Conservation (phyloP, 2,888 invertebrate genomes). For the Drosophila quinaria region DNA sequence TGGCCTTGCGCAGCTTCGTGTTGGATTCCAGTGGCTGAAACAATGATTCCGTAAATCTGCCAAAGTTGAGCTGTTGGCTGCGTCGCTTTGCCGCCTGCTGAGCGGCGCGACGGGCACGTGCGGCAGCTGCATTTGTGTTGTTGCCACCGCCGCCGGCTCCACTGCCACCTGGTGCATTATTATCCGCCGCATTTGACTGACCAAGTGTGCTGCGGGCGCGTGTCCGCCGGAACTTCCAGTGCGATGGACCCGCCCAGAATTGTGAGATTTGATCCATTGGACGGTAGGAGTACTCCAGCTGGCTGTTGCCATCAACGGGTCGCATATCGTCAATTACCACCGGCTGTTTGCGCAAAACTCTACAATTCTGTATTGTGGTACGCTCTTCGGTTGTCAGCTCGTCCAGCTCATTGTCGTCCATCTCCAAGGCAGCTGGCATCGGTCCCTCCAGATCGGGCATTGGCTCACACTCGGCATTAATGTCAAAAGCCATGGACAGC, state of each 20-base stretch:
- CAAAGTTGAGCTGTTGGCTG: slow-evolving; percentile 77
- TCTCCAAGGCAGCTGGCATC: slow-evolving; percentile 77
- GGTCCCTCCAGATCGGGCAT: slow-evolving; percentile 86
- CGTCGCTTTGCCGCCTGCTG: slow-evolving; percentile 60
- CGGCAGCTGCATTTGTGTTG: slow-evolving; percentile 21
- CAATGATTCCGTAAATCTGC: slow-evolving; percentile 74
- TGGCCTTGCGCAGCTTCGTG: slow-evolving; percentile 79
- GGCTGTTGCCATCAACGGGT: slow-evolving; percentile 86
- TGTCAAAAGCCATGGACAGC: slow-evolving; percentile 88
- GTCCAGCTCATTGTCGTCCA: slow-evolving; percentile 85
- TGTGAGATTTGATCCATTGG: slow-evolving; percentile 86
- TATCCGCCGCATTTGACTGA: slow-evolving; percentile 32
- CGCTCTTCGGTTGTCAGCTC: slow-evolving; percentile 85
- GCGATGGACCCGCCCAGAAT: slow-evolving; percentile 93
- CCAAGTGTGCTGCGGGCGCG: slow-evolving; percentile 68
- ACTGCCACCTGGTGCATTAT: neutral
- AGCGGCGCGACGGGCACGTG: slow-evolving; percentile 55
- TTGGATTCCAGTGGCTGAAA: slow-evolving; percentile 78
- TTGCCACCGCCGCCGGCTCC: neutral
- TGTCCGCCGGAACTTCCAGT: slow-evolving; percentile 91
- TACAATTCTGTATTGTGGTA: slow-evolving; percentile 82
- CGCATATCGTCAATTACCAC: slow-evolving; percentile 87
- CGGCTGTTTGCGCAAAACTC: slow-evolving; percentile 83
- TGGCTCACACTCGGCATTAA: slow-evolving; percentile 88
- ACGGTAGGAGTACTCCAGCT: slow-evolving; percentile 91